Evolutionary conservation across 2,113 vertebrate genomes (phyloP), one percentile per base, ranked within the genome.

Genomic region (Gobiocypris rarus): DNA sequence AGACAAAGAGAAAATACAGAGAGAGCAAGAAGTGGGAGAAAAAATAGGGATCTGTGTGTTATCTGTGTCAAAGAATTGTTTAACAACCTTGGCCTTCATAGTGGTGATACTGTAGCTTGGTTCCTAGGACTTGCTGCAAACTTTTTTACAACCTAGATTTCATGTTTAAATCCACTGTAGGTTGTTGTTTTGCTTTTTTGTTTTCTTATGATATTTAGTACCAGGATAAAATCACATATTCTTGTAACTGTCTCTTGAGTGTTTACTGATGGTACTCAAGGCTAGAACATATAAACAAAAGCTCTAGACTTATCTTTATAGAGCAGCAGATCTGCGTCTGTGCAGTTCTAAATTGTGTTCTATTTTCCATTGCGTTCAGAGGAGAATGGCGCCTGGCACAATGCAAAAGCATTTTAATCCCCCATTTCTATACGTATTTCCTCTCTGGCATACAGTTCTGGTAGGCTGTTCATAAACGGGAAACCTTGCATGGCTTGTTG

Each of bases 401-500:
- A 48, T 31, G 24, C 54, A 54, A 15, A 69, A 31, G 17, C 75
- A 71, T 65, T 54, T 63, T 56, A 80, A 56, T 81, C 38, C 38
- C 10, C 9, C 41, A 5, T 28, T 50, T 69, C 22, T 48, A 24
- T 67, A 26, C 58, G 59, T 70, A 43, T 52, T 83, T 43, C 34
- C 38, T 65, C 38, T 41, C 41, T n/a, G 59, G n/a, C 34, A 45
- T 80, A 13, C 41, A 24, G 15, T 45, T 6, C 26, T 70, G n/a
- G 41, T 54, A 50, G 43, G 82, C 15, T 24, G 50, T 28, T 50
- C 3, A n/a, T 17, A 38, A 56, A 83, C 22, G 17, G 52, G 34
- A 71, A 50, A 74, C 59, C 76, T 84, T 73, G 73, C 58, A 41
- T 65, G 41, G 77, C 83, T 80, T 65, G 34, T 45, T 76, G 85